A percentile compares a stretch with the other conserved stretches of the same genome.
Evolutionary conservation across 2,797 vertebrate species (phyloP).

Genomic region (Catostomus latipinnis): DNA sequence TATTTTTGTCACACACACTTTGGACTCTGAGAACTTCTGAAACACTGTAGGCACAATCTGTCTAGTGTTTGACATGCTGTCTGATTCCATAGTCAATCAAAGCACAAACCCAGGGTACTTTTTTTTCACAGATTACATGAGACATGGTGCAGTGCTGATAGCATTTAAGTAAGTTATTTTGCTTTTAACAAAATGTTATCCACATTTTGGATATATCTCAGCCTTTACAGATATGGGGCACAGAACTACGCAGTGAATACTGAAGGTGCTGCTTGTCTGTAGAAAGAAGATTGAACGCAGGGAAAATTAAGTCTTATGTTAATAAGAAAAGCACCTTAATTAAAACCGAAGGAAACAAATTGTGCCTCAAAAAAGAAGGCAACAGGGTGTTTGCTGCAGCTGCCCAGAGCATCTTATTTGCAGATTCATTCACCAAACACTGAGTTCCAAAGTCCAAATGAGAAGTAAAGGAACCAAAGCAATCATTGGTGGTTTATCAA

Average conservation of each 20-base stretch:
- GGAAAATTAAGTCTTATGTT: slow-evolving; percentile 69
- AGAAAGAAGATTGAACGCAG: slow-evolving; percentile 61
- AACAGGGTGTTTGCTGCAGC: slow-evolving; percentile 59
- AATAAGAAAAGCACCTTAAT: slow-evolving; percentile 73
- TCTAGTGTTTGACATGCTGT: background rate
- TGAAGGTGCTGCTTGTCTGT: background rate
- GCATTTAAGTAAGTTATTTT: background rate
- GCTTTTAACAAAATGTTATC: background rate
- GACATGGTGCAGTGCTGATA: slow-evolving; percentile 12
- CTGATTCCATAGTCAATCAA: background rate
- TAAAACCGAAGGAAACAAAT: slow-evolving; percentile 69
- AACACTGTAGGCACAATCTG: slow-evolving; percentile 5
- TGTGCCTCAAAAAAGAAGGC: slow-evolving; percentile 33
- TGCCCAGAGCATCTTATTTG: background rate
- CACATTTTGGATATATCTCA: background rate
- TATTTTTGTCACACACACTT: background rate
- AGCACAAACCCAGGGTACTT: background rate
- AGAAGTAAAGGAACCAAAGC: background rate
- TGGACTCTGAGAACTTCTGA: background rate
- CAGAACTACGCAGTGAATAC: background rate
- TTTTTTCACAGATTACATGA: slow-evolving; percentile 7
- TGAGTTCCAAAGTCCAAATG: background rate
- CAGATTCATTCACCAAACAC: background rate
- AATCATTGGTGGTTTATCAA: slow-evolving; percentile 6
- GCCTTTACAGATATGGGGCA: background rate